These are phyloP conservation scores for Bombus impatiens DNA, from an alignment of 1,140 invertebrate genomes.

Conservation along the genomic window DNA sequence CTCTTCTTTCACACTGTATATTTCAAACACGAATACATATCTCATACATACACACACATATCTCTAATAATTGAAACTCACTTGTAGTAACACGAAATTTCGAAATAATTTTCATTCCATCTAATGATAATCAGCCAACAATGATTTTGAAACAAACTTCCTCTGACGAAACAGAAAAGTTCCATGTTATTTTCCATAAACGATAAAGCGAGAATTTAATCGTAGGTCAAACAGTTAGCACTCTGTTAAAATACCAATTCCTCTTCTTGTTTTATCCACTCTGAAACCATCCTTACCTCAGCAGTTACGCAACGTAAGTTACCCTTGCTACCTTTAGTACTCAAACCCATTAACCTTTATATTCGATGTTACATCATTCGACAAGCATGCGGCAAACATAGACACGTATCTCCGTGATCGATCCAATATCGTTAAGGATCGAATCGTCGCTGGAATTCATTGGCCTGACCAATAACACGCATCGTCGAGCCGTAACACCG, in stretches of 20 bases:
- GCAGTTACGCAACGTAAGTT: neutral
- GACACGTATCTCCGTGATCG: neutral
- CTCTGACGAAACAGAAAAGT: too few relatives aligned
- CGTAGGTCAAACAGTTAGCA: neutral
- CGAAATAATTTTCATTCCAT: too few relatives aligned
- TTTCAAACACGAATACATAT: too few relatives aligned
- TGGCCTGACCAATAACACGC: conserved; percentile 17
- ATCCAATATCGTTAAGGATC: conserved; percentile 15
- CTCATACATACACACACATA: too few relatives aligned
- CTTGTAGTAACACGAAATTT: too few relatives aligned
- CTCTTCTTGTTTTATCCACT: neutral
- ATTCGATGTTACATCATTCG: conserved; percentile 1
- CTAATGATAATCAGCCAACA: too few relatives aligned
- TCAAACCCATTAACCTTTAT: neutral
- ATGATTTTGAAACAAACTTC: too few relatives aligned
- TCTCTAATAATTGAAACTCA: too few relatives aligned
- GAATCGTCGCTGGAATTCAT: conserved; percentile 24
- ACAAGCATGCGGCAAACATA: neutral
- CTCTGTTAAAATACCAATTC: neutral
- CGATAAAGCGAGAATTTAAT: neutral
- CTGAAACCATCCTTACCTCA: neutral
- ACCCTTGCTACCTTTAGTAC: neutral
- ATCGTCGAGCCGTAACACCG: conserved; percentile 24
- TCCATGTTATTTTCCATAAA: too few relatives aligned
- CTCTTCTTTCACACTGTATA: too few relatives aligned